Evolutionary conservation across 2,113 vertebrate genomes (phyloP).

Genomic region (Tonatia bakeri): DNA sequence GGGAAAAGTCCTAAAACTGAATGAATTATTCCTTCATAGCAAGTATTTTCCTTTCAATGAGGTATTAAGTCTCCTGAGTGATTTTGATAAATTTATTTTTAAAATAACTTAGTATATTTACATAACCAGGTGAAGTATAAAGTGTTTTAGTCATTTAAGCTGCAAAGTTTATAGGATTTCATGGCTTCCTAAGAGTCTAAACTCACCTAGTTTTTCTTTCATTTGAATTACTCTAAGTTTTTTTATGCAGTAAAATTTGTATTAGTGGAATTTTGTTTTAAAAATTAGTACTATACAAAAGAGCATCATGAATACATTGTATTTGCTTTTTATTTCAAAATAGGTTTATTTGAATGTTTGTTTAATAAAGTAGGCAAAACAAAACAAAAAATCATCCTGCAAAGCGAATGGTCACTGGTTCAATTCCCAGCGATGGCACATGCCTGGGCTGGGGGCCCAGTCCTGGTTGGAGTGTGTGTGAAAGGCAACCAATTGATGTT

Average conservation of each 20-base stretch:
- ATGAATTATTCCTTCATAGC: background rate
- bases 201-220: background rate
- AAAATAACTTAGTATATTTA: background rate
- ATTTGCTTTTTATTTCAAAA: background rate
- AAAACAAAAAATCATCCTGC: background rate
- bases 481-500: no score
- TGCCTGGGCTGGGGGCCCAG: no score
- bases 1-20: background rate
- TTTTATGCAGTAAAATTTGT: background rate
- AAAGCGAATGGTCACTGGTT: no score
- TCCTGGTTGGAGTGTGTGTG: no score
- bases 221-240: background rate
- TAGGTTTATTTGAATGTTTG: slow-evolving; percentile 23
- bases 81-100: background rate
- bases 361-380: slow-evolving; percentile 12
- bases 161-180: background rate
- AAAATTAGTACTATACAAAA: slow-evolving; percentile 1
- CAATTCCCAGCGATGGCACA: no score
- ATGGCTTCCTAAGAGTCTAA: background rate
- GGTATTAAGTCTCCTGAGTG: background rate
- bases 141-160: background rate
- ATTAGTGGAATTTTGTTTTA: background rate
- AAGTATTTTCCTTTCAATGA: background rate
- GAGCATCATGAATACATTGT: slow-evolving; percentile 14
- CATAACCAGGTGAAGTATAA: background rate